These are phyloP conservation scores for Drosophila kikkawai DNA, from an alignment of 1,140 invertebrate species.

Conservation along the genomic window DNA sequence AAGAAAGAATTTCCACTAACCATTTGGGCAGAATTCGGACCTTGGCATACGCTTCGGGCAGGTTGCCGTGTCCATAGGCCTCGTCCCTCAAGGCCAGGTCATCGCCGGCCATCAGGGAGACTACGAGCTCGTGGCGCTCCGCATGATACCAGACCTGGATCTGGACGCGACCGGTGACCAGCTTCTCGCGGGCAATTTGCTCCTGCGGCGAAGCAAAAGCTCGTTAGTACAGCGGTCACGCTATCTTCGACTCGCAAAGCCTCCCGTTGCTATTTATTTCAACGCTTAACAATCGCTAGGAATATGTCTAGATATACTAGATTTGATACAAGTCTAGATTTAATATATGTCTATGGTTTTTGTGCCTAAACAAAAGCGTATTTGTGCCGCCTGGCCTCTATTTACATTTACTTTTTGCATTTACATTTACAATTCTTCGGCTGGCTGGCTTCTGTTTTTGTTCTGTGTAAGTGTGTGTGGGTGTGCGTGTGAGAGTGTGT, in stretches of 20 bases:
- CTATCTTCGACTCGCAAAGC: conserved; percentile 11
- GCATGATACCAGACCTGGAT: conserved; percentile 94
- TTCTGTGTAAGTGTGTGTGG: not conserved
- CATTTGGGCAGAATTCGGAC: conserved; percentile 91
- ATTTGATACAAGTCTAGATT: conserved; percentile 24
- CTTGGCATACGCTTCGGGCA: conserved; percentile 93
- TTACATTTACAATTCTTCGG: conserved; percentile 62
- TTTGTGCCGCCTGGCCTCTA: conserved; percentile 39
- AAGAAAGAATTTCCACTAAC: conserved; percentile 86
- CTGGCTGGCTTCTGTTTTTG: conserved; percentile 21
- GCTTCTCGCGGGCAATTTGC: conserved; percentile 90
- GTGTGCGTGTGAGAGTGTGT: conserved; percentile 9
- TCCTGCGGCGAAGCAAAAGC: conserved; percentile 86
- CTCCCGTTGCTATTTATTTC: conserved; percentile 21
- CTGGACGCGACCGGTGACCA: conserved; percentile 91
- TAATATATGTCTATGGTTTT: conserved; percentile 25
- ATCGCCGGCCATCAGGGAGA: conserved; percentile 93
- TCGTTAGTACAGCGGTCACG: conserved; percentile 34
- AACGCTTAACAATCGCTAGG: conserved; percentile 21
- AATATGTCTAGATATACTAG: conserved; percentile 8
- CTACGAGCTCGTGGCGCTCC: conserved; percentile 92
- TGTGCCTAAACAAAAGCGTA: conserved; percentile 36
- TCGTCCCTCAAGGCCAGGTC: conserved; percentile 92
- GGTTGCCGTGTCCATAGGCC: conserved; percentile 89
- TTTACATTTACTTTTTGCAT: conserved; percentile 18